Conservation (phyloP, 2,113 vertebrate genomes). For the Odobenus rosmarus region DNA sequence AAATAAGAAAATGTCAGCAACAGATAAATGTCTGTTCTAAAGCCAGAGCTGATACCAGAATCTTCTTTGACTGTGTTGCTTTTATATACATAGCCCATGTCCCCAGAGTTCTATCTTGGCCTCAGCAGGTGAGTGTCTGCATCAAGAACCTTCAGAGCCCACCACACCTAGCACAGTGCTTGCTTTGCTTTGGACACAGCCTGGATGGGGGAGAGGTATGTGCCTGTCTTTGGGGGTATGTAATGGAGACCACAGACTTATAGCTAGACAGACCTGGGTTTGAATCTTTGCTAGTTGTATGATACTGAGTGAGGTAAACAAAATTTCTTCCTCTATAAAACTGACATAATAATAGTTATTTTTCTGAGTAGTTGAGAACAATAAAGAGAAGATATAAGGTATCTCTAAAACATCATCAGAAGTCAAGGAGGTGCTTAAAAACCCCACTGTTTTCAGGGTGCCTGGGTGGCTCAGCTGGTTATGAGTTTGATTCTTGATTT, state of each 20-base stretch:
- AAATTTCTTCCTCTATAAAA: not conserved
- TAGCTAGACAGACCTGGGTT: not conserved
- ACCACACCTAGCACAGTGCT: not conserved
- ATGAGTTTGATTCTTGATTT: not conserved
- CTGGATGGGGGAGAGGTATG: no score
- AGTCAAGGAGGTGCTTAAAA: not conserved
- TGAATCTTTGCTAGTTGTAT: not conserved
- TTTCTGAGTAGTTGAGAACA: not conserved
- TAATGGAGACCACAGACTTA: not conserved
- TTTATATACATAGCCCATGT: rapidly evolving
- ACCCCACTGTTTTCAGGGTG: not conserved
- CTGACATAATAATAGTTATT: not conserved
- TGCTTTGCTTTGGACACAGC: not conserved
- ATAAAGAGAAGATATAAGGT: not conserved
- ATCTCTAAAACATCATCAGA: not conserved
- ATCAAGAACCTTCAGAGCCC: not conserved
- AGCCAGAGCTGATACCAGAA: not conserved
- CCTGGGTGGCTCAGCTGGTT: not conserved
- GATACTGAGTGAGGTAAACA: not conserved
- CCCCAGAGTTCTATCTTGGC: not conserved
- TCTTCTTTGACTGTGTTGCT: not conserved
- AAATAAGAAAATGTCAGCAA: not conserved
- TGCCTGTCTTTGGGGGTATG: not conserved
- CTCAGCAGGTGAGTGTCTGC: not conserved
- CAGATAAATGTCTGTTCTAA: not conserved